Conservation (phyloP, 2,888 invertebrate genomes). For the Calliphora vomitoria region DNA sequence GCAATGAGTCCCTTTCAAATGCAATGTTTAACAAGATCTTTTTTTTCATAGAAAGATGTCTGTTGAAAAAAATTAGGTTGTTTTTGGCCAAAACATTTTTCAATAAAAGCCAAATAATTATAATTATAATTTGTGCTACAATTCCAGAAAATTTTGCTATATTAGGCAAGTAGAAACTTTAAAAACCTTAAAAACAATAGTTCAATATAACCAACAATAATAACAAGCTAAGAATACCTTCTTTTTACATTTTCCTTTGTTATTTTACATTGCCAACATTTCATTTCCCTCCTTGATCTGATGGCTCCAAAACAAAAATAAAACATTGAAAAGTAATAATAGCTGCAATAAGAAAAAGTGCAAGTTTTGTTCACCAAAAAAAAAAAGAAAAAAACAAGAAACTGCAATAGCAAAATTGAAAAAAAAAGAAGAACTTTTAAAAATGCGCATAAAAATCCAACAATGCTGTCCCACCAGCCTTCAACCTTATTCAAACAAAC, state of each 20-base stretch:
- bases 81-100: too few relatives aligned
- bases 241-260: not conserved
- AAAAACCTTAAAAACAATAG: too few relatives aligned
- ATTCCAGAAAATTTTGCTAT: too few relatives aligned
- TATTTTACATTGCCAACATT: not conserved
- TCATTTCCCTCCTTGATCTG: slow-evolving; percentile 5
- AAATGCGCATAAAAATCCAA: slow-evolving; percentile 47
- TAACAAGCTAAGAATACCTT: too few relatives aligned
- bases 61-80: too few relatives aligned
- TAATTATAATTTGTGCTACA: too few relatives aligned
- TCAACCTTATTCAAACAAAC: slow-evolving; percentile 5
- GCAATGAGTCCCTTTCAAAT: too few relatives aligned
- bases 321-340: slow-evolving; percentile 41
- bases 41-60: too few relatives aligned
- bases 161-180: too few relatives aligned
- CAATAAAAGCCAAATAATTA: too few relatives aligned
- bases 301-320: slow-evolving; percentile 37
- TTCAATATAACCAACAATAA: too few relatives aligned
- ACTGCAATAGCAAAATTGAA: slow-evolving; percentile 15
- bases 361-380: slow-evolving; percentile 45
- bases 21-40: too few relatives aligned
- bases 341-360: slow-evolving; percentile 73
- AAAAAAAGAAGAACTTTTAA: slow-evolving; percentile 17
- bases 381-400: slow-evolving; percentile 42
- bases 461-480: not conserved